Evolutionary conservation across 1,140 invertebrate species (phyloP).

Genomic region (Aphelenchoides fujianensis): DNA sequence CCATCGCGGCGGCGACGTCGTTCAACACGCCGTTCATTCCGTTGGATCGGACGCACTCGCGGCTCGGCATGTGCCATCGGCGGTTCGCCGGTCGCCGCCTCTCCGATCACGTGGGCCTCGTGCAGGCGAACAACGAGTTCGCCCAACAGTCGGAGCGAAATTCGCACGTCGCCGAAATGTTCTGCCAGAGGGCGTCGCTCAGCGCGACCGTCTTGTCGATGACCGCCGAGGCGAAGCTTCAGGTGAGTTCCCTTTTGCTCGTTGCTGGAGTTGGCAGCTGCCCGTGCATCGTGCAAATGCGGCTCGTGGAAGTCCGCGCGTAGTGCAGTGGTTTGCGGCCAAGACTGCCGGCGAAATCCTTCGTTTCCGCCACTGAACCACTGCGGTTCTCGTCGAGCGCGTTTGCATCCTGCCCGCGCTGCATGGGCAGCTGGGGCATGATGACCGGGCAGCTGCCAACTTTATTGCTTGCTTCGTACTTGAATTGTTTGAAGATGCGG

Average conservation of each 20-base stretch:
- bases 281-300: too few species aligned
- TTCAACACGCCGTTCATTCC: slow-evolving; percentile 75
- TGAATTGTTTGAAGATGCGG: slow-evolving; percentile 69
- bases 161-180: slow-evolving; percentile 75
- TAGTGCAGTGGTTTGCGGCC: too few species aligned
- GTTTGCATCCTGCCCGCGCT: too few species aligned
- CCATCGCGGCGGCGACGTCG: slow-evolving; percentile 86
- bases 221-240: too few species aligned
- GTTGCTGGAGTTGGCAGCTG: background rate
- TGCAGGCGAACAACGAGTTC: slow-evolving; percentile 86
- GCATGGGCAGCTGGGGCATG: too few species aligned
- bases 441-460: too few species aligned
- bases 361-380: too few species aligned
- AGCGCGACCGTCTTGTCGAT: slow-evolving; percentile 82
- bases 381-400: too few species aligned
- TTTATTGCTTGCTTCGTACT: slow-evolving; percentile 34
- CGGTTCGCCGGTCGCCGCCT: slow-evolving; percentile 78
- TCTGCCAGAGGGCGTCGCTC: slow-evolving; percentile 85
- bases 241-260: slow-evolving; percentile 65
- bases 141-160: slow-evolving; percentile 74
- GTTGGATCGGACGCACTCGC: slow-evolving; percentile 64
- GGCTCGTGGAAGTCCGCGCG: too few species aligned
- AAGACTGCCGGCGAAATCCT: too few species aligned
- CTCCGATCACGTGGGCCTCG: slow-evolving; percentile 90
- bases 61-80: slow-evolving; percentile 75